Conservation (phyloP, 2,888 invertebrate species). For the Gastracanthus pulcherrimus region DNA sequence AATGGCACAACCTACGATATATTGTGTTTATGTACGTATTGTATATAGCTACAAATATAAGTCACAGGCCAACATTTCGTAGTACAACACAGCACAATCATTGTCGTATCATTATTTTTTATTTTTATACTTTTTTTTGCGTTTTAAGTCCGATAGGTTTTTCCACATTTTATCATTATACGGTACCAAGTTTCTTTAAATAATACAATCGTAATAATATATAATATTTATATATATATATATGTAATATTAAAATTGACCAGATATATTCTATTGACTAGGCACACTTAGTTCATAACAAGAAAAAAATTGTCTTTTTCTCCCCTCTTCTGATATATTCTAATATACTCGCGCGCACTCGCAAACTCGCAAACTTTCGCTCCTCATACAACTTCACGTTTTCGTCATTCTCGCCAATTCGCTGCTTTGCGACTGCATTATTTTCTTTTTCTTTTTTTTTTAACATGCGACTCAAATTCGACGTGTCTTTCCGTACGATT, state of each 20-base stretch:
- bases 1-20: constrained; percentile 72
- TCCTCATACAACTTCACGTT: background rate
- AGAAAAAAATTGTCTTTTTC: constrained; percentile 77
- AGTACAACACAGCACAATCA: constrained; percentile 78
- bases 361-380: background rate
- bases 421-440: background rate
- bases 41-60: constrained; percentile 74
- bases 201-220: constrained; percentile 74
- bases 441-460: background rate
- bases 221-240: constrained; percentile 68
- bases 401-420: background rate
- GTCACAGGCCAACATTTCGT: constrained; percentile 78
- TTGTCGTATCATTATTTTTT: constrained; percentile 75
- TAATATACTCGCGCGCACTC: constrained; percentile 6
- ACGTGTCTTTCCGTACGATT: background rate
- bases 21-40: constrained; percentile 69
- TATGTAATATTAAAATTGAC: constrained; percentile 80
- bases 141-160: constrained; percentile 64
- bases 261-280: constrained; percentile 83
- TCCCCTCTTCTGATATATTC: constrained; percentile 37
- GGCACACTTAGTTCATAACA: constrained; percentile 83
- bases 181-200: constrained; percentile 70
- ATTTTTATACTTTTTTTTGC: constrained; percentile 59
- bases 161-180: constrained; percentile 64
- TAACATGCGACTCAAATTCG: background rate